phyloP scores from a whole-genome alignment of 1,140 invertebrate genomes.

The Acromyrmex heyeri region DNA sequence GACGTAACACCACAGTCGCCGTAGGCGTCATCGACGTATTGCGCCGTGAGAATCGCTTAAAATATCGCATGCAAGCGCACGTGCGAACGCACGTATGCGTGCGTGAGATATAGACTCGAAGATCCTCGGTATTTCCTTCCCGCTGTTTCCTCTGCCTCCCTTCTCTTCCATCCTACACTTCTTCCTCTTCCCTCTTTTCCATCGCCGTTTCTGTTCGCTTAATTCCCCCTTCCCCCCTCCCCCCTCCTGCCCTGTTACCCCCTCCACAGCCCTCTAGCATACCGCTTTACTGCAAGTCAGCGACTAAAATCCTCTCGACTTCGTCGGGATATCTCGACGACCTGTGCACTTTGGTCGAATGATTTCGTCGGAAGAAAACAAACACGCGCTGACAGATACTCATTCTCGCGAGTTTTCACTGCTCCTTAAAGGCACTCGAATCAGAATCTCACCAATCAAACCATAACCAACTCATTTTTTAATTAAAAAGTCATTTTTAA shows the following conservation, averaged over 20 bases:
- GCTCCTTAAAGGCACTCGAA: constrained; percentile 21
- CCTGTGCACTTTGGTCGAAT: constrained; percentile 56
- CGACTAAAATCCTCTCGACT: constrained; percentile 58
- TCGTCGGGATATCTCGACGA: constrained; percentile 55
- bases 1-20: constrained; percentile 9
- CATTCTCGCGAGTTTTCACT: constrained; percentile 17
- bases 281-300: constrained; percentile 34
- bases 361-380: constrained; percentile 56
- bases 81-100: neutral
- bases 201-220: neutral
- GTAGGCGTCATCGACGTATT: constrained; percentile 4
- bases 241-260: no score
- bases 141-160: neutral
- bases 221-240: neutral
- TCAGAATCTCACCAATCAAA: constrained; percentile 12
- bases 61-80: constrained; percentile 24
- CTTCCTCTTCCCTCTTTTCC: neutral
- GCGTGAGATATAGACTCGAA: constrained; percentile 13
- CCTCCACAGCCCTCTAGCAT: neutral
- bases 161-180: neutral
- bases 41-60: constrained; percentile 16
- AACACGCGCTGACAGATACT: constrained; percentile 50
- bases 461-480: neutral
- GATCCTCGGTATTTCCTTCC: constrained; percentile 24
- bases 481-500: constrained; percentile 21